Evolutionary conservation across 1,140 invertebrate species (phyloP), one percentile per base, ranked within the genome.

Genomic region (Brachionus rubens): DNA sequence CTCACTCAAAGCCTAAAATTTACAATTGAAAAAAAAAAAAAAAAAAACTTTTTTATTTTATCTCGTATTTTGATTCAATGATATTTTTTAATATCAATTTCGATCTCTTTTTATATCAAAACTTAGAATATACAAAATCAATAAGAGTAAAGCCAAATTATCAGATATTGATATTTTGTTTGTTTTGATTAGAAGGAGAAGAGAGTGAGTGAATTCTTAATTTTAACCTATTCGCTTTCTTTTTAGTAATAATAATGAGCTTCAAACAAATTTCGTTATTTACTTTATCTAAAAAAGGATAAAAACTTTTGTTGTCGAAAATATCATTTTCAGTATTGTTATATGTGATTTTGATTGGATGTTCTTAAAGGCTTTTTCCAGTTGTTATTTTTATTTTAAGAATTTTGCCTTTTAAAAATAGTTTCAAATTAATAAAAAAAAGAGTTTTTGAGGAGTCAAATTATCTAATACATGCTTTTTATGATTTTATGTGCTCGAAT

Each of bases 191-290:
- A 54, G 52, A 54, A 54, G 52, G 12, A 54, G 52, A 54, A 54
- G n/a, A n/a, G n/a, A n/a, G n/a, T n/a, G n/a, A n/a, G n/a, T 54
- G 33, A 24, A 28, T 54, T 24, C 33, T 54, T 54, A 28, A 28
- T 4, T 54, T 54, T 54, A 54, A 54, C 52, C 52, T 54, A 54
- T 54, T 28, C 52, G 33, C 52, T 54, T 54, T 54, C 19, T 54
- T 54, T 54, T 54, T 28, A 54, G n/a, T n/a, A n/a, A n/a, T n/a
- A 54, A 54, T 54, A 54, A 54, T 54, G 52, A 54, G 52, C 52
- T 54, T 28, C 28, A 54, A 54, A 28, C 52, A 28, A 54, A 54
- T 54, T 54, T 54, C 52, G 28, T 54, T 54, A 28, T 28, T 24
- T 28, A 28, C 33, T 54, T 54, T 28, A 54, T 54, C 52, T 28